Evolutionary conservation across 2,113 vertebrate species (phyloP).

Genomic region (Urocynchramus pylzowi): DNA sequence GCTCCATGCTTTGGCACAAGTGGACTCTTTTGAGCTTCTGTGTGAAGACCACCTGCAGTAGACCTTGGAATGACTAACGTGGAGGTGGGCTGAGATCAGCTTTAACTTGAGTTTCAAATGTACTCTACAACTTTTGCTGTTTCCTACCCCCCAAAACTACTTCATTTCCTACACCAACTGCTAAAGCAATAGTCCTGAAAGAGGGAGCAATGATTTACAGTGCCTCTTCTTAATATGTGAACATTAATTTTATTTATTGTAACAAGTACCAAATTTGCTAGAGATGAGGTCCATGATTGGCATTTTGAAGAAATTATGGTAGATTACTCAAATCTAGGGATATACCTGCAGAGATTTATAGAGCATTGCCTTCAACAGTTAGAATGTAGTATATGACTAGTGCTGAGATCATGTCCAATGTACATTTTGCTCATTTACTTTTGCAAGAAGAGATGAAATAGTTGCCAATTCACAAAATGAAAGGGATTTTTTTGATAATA

Average conservation of each 20-base stretch:
- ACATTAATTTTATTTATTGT: conserved; percentile 59
- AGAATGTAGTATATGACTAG: not conserved
- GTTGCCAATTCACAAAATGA: conserved; percentile 20
- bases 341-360: conserved; percentile 28
- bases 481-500: not conserved
- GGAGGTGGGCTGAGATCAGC: conserved; percentile 37
- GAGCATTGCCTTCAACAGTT: conserved; percentile 5
- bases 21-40: conserved; percentile 49
- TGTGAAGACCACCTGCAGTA: conserved; percentile 58
- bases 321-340: conserved; percentile 36
- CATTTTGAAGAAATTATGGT: conserved; percentile 50
- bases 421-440: conserved; percentile 44
- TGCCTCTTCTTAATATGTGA: conserved; percentile 1
- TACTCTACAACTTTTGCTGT: conserved; percentile 5
- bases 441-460: conserved; percentile 10
- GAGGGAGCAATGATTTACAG: conserved; percentile 38
- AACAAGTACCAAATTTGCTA: conserved; percentile 12
- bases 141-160: conserved; percentile 9
- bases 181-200: conserved; percentile 39
- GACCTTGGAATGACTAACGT: conserved; percentile 29
- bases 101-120: conserved; percentile 23
- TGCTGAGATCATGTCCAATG: conserved; percentile 25
- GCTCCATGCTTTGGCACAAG: not conserved
- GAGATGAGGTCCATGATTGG: not conserved
- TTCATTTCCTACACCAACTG: conserved; percentile 48